Evolutionary conservation across 2,797 vertebrate genomes (phyloP).

Genomic region (Chelonia mydas): DNA sequence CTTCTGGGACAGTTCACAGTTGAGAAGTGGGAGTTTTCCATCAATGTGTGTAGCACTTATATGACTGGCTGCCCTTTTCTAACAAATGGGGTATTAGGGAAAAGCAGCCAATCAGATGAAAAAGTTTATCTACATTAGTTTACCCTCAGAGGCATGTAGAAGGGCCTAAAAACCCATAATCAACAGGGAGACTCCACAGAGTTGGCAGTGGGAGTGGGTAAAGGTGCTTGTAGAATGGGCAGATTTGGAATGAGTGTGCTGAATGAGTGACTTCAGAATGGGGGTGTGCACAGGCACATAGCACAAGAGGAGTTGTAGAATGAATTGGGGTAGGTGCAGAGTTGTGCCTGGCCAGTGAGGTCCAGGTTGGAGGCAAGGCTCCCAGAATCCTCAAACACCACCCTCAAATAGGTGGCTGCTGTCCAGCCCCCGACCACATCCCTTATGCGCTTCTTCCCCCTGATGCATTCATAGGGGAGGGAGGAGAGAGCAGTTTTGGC

Average conservation of each 20-base stretch:
- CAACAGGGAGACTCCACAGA: neutral
- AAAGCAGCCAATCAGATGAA: neutral
- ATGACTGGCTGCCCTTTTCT: neutral
- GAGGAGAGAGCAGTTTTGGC: neutral
- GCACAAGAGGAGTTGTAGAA: neutral
- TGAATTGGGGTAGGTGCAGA: accelerated
- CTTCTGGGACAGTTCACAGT: neutral
- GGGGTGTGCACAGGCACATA: neutral
- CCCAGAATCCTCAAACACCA: neutral
- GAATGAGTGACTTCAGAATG: neutral
- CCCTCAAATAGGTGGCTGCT: no score
- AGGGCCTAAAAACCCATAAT: neutral
- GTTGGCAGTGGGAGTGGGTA: neutral
- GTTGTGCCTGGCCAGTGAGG: neutral
- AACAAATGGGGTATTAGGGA: neutral
- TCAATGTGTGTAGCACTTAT: neutral
- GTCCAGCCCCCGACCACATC: neutral
- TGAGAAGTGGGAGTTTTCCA: neutral
- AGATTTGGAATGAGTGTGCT: neutral
- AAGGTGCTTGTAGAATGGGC: accelerated
- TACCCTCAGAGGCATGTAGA: neutral
- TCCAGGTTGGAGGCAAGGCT: neutral
- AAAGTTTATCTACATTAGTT: neutral
- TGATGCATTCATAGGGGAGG: neutral
- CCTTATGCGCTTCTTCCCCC: neutral